Conservation (phyloP, 2,888 invertebrate species). For the Eupithecia subumbrata region DNA sequence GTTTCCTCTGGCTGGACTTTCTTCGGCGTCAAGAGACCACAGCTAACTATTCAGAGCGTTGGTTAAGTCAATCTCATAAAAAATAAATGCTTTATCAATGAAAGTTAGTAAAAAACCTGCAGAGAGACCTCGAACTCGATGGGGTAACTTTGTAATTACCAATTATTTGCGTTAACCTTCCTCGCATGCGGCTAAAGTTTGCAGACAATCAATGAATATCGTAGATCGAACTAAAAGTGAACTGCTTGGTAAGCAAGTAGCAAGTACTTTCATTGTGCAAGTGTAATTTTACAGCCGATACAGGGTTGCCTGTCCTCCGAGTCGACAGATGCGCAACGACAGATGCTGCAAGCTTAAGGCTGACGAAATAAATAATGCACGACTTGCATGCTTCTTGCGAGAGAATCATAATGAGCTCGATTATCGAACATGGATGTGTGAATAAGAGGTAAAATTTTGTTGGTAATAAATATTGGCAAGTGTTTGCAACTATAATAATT, state of each 20-base stretch:
- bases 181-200: constrained; percentile 31
- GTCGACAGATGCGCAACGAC: constrained; percentile 57
- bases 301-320: constrained; percentile 43
- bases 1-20: background rate
- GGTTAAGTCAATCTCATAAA: background rate
- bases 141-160: constrained; percentile 34
- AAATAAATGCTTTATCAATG: background rate
- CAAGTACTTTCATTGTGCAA: constrained; percentile 15
- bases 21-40: background rate
- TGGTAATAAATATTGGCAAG: background rate
- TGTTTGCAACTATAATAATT: background rate
- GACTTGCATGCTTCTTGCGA: constrained; percentile 28
- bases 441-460: constrained; percentile 52
- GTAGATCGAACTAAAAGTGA: constrained; percentile 10
- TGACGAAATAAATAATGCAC: constrained; percentile 45
- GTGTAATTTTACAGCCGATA: constrained; percentile 35
- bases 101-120: background rate
- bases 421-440: constrained; percentile 59
- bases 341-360: constrained; percentile 55
- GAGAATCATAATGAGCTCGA: constrained; percentile 26
- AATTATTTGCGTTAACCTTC: constrained; percentile 28
- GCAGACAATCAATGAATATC: constrained; percentile 26
- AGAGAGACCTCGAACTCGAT: constrained; percentile 1
- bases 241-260: background rate
- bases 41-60: constrained; percentile 2